Percentiles rank a stretch among this genome's conserved stretches.
These are phyloP conservation scores for Volucella inflata DNA, from an alignment of 2,888 invertebrate species.

Conservation along the genomic window DNA sequence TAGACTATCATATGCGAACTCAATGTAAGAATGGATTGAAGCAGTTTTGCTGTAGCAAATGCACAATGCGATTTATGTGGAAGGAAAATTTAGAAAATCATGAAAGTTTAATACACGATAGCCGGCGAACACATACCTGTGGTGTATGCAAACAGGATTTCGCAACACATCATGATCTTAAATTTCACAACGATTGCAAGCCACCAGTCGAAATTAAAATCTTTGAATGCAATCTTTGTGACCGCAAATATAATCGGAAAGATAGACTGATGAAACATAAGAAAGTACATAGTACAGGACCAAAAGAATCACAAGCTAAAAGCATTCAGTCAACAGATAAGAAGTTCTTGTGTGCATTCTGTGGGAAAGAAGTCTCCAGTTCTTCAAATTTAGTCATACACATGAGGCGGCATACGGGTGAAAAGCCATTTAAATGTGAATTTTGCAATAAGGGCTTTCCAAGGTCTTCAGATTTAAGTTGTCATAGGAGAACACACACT, in stretches of 20 bases:
- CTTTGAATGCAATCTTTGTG: constrained; percentile 80
- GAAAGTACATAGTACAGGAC: constrained; percentile 76
- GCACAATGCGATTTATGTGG: constrained; percentile 82
- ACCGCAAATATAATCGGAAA: constrained; percentile 81
- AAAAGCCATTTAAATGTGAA: constrained; percentile 87
- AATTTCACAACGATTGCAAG: constrained; percentile 57
- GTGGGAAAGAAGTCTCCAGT: constrained; percentile 86
- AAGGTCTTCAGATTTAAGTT: constrained; percentile 86
- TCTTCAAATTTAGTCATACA: constrained; percentile 87
- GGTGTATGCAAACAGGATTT: constrained; percentile 57
- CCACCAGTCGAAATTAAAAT: constrained; percentile 73
- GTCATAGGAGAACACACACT: constrained; percentile 86
- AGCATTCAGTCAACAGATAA: constrained; percentile 80
- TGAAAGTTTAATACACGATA: constrained; percentile 63
- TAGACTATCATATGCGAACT: constrained; percentile 85
- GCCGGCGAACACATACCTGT: constrained; percentile 51
- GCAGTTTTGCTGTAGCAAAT: constrained; percentile 79
- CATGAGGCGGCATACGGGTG: constrained; percentile 88
- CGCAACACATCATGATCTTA: constrained; percentile 59
- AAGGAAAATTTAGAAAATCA: constrained; percentile 80
- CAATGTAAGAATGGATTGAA: constrained; percentile 81
- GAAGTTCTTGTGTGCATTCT: constrained; percentile 86
- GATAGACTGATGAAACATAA: constrained; percentile 81
- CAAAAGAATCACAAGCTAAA: constrained; percentile 43
- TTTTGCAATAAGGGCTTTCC: constrained; percentile 87